phyloP scores from a whole-genome alignment of 2,113 vertebrate species.

The Heliornis fulica region DNA sequence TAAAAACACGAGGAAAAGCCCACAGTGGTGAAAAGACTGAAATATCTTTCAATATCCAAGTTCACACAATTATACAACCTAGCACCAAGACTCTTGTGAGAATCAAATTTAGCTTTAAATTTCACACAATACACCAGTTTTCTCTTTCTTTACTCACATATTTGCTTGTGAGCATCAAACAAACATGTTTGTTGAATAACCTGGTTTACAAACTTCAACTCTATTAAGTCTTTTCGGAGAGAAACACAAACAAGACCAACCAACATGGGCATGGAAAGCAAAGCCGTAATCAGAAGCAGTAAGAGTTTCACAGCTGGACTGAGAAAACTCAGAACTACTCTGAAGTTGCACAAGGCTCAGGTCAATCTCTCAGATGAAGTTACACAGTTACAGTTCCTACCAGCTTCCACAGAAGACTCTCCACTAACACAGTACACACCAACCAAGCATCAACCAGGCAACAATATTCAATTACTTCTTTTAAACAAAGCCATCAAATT shows the following conservation, averaged over 20 bases:
- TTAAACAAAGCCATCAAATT: neutral
- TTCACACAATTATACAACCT: neutral
- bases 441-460: neutral
- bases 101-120: neutral
- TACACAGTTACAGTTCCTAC: rapidly evolving
- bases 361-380: neutral
- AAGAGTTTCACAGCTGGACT: neutral
- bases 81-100: rapidly evolving
- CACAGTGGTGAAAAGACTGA: neutral
- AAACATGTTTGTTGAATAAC: neutral
- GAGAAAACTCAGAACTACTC: neutral
- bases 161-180: too few species aligned
- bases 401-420: neutral
- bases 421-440: neutral
- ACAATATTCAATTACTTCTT: neutral
- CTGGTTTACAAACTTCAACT: neutral
- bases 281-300: neutral
- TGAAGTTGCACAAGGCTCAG: neutral
- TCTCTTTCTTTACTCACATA: neutral
- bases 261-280: neutral
- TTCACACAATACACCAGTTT: neutral
- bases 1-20: neutral
- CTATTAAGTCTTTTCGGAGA: neutral
- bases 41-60: neutral
- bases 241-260: neutral